Percentiles rank a stretch among this genome's conserved stretches.
phyloP scores from a whole-genome alignment of 2,797 vertebrate genomes.

The Oceanodroma leucorhoa region DNA sequence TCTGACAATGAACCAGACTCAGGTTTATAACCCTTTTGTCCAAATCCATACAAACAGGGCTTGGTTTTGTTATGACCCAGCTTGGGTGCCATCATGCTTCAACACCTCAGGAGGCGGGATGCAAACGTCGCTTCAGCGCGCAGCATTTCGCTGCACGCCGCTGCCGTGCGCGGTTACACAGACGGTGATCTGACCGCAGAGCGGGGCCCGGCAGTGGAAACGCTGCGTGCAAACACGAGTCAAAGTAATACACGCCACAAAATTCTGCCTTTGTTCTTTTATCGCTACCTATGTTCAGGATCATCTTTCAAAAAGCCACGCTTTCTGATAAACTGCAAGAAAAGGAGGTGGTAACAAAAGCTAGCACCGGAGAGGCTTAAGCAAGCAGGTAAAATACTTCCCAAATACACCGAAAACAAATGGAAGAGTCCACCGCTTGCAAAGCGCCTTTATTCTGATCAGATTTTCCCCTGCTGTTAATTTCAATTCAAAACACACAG shows the following conservation, averaged over 20 bases:
- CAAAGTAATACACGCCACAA: not conserved
- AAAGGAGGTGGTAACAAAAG: not conserved
- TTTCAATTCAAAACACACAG: not conserved
- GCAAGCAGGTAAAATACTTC: not conserved
- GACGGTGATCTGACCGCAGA: not conserved
- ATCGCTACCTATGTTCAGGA: not conserved
- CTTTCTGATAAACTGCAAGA: not conserved
- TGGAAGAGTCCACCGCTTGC: accelerated
- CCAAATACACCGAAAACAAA: not conserved
- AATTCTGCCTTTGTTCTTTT: not conserved
- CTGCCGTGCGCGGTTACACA: not conserved
- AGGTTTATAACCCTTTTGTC: not conserved
- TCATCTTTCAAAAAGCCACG: not conserved
- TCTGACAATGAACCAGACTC: not conserved
- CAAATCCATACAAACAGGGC: not conserved
- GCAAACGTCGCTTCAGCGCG: accelerated
- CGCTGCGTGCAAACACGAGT: not conserved
- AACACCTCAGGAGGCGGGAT: not conserved
- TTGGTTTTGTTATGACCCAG: not conserved
- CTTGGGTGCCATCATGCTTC: not conserved
- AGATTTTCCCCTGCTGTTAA: not conserved
- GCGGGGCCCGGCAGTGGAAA: not conserved
- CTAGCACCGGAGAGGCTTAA: not conserved
- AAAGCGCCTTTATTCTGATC: not conserved
- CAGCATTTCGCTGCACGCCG: not conserved